Evolutionary conservation across 1,140 invertebrate genomes (phyloP).

Genomic region (Lepidurus arcticus): DNA sequence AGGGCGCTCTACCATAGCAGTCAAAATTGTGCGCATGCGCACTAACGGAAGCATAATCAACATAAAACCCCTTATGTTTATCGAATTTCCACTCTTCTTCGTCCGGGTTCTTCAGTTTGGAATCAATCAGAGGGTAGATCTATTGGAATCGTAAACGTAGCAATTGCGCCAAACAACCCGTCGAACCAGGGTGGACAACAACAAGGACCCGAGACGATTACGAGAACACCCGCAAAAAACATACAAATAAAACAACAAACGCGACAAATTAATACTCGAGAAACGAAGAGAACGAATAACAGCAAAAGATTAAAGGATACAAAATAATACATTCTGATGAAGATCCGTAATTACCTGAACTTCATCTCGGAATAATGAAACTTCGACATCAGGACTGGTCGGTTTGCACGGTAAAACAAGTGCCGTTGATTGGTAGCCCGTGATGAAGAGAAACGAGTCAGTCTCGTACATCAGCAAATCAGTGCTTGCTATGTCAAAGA

Average conservation of each 20-base stretch:
- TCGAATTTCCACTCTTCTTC: not conserved
- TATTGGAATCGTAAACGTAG: too few species aligned
- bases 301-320: too few species aligned
- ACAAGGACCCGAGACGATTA: too few species aligned
- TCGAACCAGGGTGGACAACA: too few species aligned
- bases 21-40: not conserved
- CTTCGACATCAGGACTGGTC: constrained; percentile 28
- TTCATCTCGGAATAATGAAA: not conserved
- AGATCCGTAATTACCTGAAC: not conserved
- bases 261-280: too few species aligned
- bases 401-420: constrained; percentile 28
- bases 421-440: not conserved
- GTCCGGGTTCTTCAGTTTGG: too few species aligned
- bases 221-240: too few species aligned
- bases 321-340: too few species aligned
- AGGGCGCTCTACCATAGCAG: not conserved
- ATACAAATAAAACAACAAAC: too few species aligned
- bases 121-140: too few species aligned
- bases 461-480: not conserved
- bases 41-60: not conserved
- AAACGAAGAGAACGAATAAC: not conserved
- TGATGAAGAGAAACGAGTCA: not conserved
- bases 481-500: not conserved
- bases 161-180: too few species aligned
- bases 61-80: not conserved